These are phyloP conservation scores for Erebia ligea DNA, from an alignment of 2,888 invertebrate genomes.

Conservation along the genomic window DNA sequence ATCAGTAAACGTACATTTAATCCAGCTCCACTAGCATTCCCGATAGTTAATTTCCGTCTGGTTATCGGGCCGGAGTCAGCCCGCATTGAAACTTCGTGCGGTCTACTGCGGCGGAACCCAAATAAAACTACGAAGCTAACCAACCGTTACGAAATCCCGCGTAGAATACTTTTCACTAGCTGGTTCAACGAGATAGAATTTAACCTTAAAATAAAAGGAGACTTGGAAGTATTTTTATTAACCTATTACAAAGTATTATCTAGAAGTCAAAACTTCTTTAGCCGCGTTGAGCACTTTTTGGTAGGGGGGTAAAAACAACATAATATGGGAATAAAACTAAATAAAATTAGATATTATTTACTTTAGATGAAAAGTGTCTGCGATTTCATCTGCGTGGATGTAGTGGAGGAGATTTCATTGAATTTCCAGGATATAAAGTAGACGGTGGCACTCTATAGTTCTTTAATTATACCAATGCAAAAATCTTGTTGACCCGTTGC, in stretches of 20 bases:
- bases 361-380: too few species aligned
- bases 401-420: too few species aligned
- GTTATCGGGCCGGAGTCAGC: slow-evolving; percentile 35
- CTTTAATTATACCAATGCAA: too few species aligned
- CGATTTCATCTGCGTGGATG: too few species aligned
- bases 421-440: too few species aligned
- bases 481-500: too few species aligned
- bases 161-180: slow-evolving; percentile 29
- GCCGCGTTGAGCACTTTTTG: too few species aligned
- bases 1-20: slow-evolving; percentile 35
- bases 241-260: neutral
- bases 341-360: too few species aligned
- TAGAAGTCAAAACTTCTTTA: too few species aligned
- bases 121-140: slow-evolving; percentile 42
- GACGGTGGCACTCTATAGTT: too few species aligned
- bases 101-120: slow-evolving; percentile 37
- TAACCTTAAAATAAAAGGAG: neutral
- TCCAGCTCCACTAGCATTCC: slow-evolving; percentile 29
- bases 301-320: too few species aligned
- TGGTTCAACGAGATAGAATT: slow-evolving; percentile 16
- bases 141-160: slow-evolving; percentile 38
- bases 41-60: slow-evolving; percentile 40
- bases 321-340: too few species aligned
- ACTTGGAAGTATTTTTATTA: neutral
- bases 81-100: slow-evolving; percentile 40